A percentile compares a stretch with the other conserved stretches of the same genome.
Evolutionary conservation across 2,888 invertebrate genomes (phyloP).

Genomic region (Chloromyia formosa): DNA sequence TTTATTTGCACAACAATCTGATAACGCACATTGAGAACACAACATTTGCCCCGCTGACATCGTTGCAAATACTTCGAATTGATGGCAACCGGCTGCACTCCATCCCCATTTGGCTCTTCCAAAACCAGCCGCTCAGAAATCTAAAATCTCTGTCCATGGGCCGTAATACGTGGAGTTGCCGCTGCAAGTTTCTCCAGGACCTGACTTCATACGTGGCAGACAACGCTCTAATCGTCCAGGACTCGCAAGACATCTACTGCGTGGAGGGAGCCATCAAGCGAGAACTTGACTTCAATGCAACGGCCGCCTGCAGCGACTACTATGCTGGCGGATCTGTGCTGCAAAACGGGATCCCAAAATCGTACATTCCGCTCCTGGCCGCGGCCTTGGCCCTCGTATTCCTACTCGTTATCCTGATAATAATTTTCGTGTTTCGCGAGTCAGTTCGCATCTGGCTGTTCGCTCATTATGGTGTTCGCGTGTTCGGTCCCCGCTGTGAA

Average conservation of each 20-base stretch:
- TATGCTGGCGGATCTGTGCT: constrained; percentile 80
- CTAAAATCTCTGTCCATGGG: constrained; percentile 69
- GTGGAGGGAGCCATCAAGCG: constrained; percentile 77
- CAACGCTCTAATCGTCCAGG: constrained; percentile 82
- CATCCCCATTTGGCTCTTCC: constrained; percentile 81
- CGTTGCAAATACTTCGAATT: constrained; percentile 81
- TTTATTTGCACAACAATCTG: constrained; percentile 87
- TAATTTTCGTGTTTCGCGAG: constrained; percentile 86
- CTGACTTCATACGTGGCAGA: constrained; percentile 84
- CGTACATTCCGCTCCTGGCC: constrained; percentile 86
- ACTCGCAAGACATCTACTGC: constrained; percentile 83
- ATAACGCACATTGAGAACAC: constrained; percentile 82
- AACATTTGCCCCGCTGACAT: constrained; percentile 79
- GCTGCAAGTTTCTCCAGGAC: constrained; percentile 88
- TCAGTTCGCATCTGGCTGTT: constrained; percentile 87
- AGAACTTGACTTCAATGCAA: constrained; percentile 84
- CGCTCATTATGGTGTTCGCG: constrained; percentile 83
- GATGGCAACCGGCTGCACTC: constrained; percentile 85
- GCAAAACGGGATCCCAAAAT: constrained; percentile 80
- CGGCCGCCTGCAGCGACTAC: constrained; percentile 83
- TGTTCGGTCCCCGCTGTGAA: constrained; percentile 79
- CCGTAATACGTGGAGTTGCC: constrained; percentile 89
- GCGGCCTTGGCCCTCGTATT: constrained; percentile 81
- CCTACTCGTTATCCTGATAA: constrained; percentile 76
- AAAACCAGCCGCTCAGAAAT: constrained; percentile 59